A percentile compares a stretch with the other conserved stretches of the same genome.
Conservation (phyloP, 2,888 invertebrate species). For the Polyploca ridens region DNA sequence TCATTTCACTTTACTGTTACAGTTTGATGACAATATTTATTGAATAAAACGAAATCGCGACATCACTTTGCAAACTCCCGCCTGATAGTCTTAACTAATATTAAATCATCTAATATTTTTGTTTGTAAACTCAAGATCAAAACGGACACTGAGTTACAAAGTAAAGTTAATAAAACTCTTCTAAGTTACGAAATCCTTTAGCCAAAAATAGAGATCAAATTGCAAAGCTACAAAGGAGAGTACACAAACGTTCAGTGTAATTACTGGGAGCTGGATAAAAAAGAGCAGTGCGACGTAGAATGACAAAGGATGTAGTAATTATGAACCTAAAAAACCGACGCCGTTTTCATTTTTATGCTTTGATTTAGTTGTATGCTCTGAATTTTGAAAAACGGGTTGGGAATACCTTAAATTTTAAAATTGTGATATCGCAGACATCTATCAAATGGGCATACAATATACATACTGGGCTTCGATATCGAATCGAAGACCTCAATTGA, state of each 20-base stretch:
- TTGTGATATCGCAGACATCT: too few species aligned
- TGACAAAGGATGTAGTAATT: slow-evolving; percentile 19
- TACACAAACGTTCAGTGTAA: slow-evolving; percentile 15
- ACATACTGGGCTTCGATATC: too few species aligned
- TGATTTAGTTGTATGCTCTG: background rate
- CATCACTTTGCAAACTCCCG: too few species aligned
- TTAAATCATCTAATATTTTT: background rate
- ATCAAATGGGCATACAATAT: too few species aligned
- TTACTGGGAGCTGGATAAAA: slow-evolving; percentile 14
- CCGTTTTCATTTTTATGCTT: slow-evolving; percentile 4
- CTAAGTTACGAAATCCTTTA: slow-evolving; percentile 21
- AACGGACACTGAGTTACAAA: background rate
- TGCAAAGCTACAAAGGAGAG: slow-evolving; percentile 2
- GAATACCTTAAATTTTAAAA: too few species aligned
- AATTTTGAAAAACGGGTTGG: too few species aligned
- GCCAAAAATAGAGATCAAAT: slow-evolving; percentile 21
- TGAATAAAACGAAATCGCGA: background rate
- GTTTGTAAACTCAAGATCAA: slow-evolving; percentile 4
- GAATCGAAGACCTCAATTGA: too few species aligned
- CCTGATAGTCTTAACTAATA: background rate
- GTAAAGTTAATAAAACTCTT: slow-evolving; percentile 23
- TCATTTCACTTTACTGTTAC: too few species aligned
- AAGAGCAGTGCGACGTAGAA: slow-evolving; percentile 19
- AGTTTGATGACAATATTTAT: too few species aligned
- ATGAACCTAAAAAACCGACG: slow-evolving; percentile 9